Evolutionary conservation across 2,888 invertebrate genomes (phyloP), one percentile per base, ranked within the genome.

Genomic region (Metacarcinus magister): DNA sequence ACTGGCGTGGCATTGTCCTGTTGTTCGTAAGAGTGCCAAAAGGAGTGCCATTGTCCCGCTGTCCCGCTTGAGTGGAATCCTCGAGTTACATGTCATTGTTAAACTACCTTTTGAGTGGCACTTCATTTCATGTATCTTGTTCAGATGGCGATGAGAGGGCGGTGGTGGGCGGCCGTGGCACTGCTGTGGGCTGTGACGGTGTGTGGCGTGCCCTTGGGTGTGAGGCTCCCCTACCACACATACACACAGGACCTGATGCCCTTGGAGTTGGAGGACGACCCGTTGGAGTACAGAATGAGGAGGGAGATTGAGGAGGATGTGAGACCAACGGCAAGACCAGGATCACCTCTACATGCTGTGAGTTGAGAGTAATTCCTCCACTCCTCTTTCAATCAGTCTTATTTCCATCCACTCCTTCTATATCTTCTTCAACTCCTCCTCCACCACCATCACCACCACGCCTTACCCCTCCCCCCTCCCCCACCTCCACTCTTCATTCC

Each of bases 61-160:
- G 87, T 87, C 87, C 87, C 16, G 75, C 23, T 75, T 28, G 75
- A 75, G 75, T 75, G 8, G 2, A 23, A 75, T 4, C 8, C 23
- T 28, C 4, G 32, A 3, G 39, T 87, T 16, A 87, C 87, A 13
- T 54, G 39, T 39, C 7, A 28, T 23, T 75, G 28, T 60, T 60
- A 60, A 75, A 75, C 75, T 28, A 16, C 87, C 8, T 16, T 32
- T 0, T 87, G 87, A 87, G 87, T 87, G 87, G 10, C 87, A 7
- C 39, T 67, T 67, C 48, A 13, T 13, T 28, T 75, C 75, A 28
- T 75, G 39, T 87, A 13, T 87, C 87, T 87, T 87, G 32, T 39
- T 87, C 75, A 87, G 87, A 87, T 87, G 87, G 87, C 87, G 16
- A 87, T 87, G 87, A 19, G 87, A 7, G 87, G 87, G 87, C 16